These are phyloP conservation scores for Bucorvus abyssinicus DNA, from an alignment of 2,797 vertebrate species.

Conservation along the genomic window DNA sequence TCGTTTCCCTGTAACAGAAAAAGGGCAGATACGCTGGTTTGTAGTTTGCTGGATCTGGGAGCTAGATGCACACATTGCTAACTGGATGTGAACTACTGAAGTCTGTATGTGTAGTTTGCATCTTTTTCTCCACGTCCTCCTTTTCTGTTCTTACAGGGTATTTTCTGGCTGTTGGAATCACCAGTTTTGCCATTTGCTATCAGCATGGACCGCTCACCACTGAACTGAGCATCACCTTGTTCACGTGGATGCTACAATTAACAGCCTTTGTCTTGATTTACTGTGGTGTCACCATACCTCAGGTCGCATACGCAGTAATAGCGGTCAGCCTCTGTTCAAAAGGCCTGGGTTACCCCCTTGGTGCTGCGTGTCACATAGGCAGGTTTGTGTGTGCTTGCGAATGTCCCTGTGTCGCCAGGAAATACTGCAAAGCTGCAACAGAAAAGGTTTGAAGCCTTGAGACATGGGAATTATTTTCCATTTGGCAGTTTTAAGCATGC, in stretches of 20 bases:
- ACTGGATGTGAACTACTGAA: background rate
- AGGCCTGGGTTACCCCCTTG: slow-evolving; percentile 43
- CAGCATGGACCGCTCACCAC: slow-evolving; percentile 72
- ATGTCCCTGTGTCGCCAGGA: background rate
- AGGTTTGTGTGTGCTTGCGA: slow-evolving; percentile 55
- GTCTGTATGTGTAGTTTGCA: background rate
- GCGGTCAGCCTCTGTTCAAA: slow-evolving; percentile 61
- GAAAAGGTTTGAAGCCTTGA: background rate
- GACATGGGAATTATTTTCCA: background rate
- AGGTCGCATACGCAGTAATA: slow-evolving; percentile 65
- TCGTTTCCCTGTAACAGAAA: background rate
- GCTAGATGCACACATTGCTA: background rate
- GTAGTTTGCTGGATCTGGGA: background rate
- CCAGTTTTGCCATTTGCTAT: slow-evolving; percentile 79
- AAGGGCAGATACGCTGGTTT: background rate
- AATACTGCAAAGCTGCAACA: background rate
- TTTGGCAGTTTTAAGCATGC: background rate
- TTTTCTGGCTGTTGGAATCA: slow-evolving; percentile 62
- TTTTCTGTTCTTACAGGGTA: slow-evolving; percentile 72
- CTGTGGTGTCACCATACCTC: slow-evolving; percentile 68
- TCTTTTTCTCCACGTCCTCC: background rate
- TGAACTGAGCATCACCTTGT: slow-evolving; percentile 58
- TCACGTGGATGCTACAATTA: slow-evolving; percentile 71
- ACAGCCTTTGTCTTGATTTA: slow-evolving; percentile 75
- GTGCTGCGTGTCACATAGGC: slow-evolving; percentile 22